Percentiles rank a stretch among this genome's conserved stretches.
These are phyloP conservation scores for Prionace glauca DNA, from an alignment of 2,797 vertebrate genomes.

Conservation along the genomic window DNA sequence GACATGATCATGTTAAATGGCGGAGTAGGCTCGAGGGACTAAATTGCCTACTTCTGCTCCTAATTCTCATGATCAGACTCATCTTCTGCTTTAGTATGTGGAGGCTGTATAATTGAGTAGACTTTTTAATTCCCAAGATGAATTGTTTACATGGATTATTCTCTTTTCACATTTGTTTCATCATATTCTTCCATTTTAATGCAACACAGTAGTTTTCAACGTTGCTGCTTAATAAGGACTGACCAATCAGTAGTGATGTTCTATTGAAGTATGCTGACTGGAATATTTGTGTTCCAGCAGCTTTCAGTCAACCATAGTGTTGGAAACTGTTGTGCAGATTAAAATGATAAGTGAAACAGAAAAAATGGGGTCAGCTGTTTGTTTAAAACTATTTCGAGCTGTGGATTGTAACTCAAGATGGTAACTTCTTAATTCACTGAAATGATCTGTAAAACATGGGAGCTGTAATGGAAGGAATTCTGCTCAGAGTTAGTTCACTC, in stretches of 20 bases:
- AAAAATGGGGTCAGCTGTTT: background rate
- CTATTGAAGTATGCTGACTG: background rate
- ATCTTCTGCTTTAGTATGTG: background rate
- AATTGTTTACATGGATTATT: background rate
- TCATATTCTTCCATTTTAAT: background rate
- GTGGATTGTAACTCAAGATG: background rate
- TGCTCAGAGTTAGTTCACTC: background rate
- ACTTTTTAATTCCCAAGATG: background rate
- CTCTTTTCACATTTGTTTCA: background rate
- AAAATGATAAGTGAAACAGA: background rate
- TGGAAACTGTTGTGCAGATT: constrained; percentile 3
- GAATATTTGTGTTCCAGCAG: background rate
- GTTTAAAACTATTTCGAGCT: background rate
- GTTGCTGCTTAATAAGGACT: background rate
- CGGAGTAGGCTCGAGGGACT: too few relatives aligned
- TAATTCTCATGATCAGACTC: background rate
- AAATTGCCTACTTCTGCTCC: too few relatives aligned
- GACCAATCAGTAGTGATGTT: background rate
- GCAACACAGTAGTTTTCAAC: background rate
- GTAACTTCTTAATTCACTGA: background rate
- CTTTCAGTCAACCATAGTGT: background rate
- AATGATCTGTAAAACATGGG: background rate
- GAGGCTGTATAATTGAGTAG: background rate
- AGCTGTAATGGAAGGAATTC: background rate
- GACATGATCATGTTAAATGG: too few relatives aligned